These are phyloP conservation scores for Blastomussa wellsi DNA, from an alignment of 92 coral and sea anemone species.

Conservation along the genomic window DNA sequence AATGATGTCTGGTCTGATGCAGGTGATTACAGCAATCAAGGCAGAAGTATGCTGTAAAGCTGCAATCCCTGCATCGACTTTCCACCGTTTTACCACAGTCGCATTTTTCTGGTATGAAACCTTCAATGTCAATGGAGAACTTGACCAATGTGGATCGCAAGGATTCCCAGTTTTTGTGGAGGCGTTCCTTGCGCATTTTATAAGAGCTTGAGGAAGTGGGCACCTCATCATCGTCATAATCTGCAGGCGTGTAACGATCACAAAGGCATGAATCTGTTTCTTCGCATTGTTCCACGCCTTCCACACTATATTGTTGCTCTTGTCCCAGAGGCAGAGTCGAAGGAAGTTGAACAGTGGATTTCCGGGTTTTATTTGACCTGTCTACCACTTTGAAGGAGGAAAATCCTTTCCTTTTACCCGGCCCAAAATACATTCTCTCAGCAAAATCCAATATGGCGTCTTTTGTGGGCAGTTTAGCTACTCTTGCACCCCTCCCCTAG, in stretches of 20 bases:
- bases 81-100: neutral
- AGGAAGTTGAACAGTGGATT: neutral
- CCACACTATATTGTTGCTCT: neutral
- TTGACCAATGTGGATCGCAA: neutral
- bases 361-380: neutral
- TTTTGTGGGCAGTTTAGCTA: neutral
- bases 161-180: neutral
- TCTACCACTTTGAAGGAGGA: constrained; percentile 3
- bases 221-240: neutral
- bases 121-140: neutral
- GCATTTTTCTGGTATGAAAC: neutral
- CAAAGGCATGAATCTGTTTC: neutral
- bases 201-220: neutral
- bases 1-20: constrained; percentile 8
- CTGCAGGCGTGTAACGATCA: neutral
- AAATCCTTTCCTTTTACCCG: constrained; percentile 14
- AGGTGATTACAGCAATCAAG: constrained; percentile 5
- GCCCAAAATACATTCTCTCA: neutral
- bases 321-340: neutral
- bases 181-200: neutral
- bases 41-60: neutral
- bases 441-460: constrained; percentile 17
- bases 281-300: neutral
- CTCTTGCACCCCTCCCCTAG: constrained; percentile 1
- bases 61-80: constrained; percentile 10